These are phyloP conservation scores for Pseudorhombus dupliciocellatus DNA, from an alignment of 2,113 vertebrate genomes.

Conservation along the genomic window DNA sequence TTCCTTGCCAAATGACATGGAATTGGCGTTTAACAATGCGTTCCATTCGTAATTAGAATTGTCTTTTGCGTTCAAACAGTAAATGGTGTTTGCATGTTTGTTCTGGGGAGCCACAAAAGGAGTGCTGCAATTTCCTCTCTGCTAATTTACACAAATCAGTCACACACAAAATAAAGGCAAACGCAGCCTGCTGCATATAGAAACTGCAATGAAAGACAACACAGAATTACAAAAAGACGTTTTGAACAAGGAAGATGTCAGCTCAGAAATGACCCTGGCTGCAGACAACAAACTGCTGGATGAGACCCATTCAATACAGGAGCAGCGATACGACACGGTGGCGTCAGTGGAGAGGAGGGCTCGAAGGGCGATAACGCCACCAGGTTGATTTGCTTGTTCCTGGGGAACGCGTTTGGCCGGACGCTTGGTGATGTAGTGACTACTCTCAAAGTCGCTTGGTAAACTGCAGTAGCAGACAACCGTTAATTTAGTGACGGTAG, in stretches of 20 bases:
- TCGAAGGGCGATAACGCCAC: background rate
- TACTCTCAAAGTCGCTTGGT: background rate
- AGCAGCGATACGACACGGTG: background rate
- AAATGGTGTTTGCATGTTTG: background rate
- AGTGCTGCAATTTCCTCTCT: background rate
- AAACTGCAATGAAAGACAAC: background rate
- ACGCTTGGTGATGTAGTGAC: background rate
- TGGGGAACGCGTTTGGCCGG: background rate
- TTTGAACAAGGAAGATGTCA: background rate
- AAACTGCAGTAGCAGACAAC: background rate
- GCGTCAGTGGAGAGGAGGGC: background rate
- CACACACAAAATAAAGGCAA: background rate
- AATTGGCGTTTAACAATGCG: background rate
- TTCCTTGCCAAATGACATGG: background rate
- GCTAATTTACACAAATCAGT: background rate
- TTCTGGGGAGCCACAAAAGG: background rate
- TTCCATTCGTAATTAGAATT: conserved; percentile 5
- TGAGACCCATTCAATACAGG: background rate
- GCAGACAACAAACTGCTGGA: background rate
- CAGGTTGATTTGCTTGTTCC: background rate
- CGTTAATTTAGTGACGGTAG: background rate
- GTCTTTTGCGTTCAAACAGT: background rate
- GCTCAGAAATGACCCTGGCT: background rate
- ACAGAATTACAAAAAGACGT: background rate
- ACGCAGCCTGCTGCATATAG: background rate